Conservation (phyloP, 2,888 invertebrate genomes). For the Plagiodera versicolora region DNA sequence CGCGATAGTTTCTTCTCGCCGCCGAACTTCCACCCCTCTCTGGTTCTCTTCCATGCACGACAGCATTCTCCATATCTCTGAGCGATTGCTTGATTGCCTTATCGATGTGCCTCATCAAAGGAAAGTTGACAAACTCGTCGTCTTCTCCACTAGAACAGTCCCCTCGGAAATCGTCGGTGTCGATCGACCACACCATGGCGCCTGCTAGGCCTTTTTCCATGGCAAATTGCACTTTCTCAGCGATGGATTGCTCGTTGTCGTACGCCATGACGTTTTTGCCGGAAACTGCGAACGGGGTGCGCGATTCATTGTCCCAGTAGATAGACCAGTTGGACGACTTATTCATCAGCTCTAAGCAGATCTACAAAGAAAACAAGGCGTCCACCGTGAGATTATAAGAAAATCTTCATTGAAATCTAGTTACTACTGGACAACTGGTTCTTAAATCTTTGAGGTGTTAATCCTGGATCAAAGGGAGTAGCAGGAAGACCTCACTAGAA, state of each 20-base stretch:
- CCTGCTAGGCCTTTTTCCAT: slow-evolving; percentile 71
- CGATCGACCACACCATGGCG: slow-evolving; percentile 87
- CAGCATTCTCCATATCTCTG: slow-evolving; percentile 55
- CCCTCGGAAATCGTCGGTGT: slow-evolving; percentile 84
- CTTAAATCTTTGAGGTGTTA: too few relatives aligned
- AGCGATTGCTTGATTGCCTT: slow-evolving; percentile 62
- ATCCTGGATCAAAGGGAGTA: too few relatives aligned
- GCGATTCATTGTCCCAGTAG: slow-evolving; percentile 70
- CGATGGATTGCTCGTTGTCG: slow-evolving; percentile 75
- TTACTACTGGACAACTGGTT: too few relatives aligned
- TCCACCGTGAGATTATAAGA: not conserved
- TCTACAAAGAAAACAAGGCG: slow-evolving; percentile 52
- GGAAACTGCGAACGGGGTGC: slow-evolving; percentile 65
- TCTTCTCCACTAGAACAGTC: slow-evolving; percentile 61
- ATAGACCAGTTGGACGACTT: slow-evolving; percentile 65
- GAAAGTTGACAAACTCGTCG: slow-evolving; percentile 62
- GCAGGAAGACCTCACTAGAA: too few relatives aligned
- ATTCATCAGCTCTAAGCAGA: slow-evolving; percentile 66
- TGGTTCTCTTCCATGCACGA: slow-evolving; percentile 30
- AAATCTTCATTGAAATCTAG: not conserved
- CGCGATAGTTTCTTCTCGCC: not conserved
- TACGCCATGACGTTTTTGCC: slow-evolving; percentile 71
- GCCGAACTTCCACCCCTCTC: slow-evolving; percentile 3
- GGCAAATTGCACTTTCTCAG: slow-evolving; percentile 70
- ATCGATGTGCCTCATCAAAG: slow-evolving; percentile 73